These are phyloP conservation scores for Chlorops oryzae DNA, from an alignment of 1,140 invertebrate genomes.

Conservation along the genomic window DNA sequence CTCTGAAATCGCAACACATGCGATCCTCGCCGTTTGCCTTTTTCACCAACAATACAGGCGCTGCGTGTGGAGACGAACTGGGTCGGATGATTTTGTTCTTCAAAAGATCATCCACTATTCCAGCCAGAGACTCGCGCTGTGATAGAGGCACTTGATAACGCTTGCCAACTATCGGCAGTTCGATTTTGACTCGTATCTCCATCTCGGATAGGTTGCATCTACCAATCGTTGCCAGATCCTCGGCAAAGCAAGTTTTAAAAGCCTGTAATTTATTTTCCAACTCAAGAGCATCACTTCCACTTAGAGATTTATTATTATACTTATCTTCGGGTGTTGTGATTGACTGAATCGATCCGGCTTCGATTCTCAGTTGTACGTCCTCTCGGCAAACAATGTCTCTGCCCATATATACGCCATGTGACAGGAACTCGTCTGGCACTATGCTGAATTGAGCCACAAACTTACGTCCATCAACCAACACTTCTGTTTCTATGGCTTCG, in stretches of 20 bases:
- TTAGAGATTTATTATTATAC: too few species aligned
- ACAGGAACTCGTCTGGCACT: too few species aligned
- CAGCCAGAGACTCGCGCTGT: constrained; percentile 13
- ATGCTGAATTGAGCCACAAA: too few species aligned
- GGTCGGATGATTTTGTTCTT: constrained; percentile 24
- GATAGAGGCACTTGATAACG: constrained; percentile 16
- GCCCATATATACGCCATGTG: too few species aligned
- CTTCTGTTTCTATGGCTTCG: too few species aligned
- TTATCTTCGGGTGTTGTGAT: too few species aligned
- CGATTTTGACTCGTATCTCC: constrained; percentile 8
- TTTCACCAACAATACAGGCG: constrained; percentile 48
- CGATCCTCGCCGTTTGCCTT: constrained; percentile 46
- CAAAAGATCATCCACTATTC: constrained; percentile 29
- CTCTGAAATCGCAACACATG: constrained; percentile 26
- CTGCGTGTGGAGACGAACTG: constrained; percentile 46
- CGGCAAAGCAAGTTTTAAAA: constrained; percentile 4
- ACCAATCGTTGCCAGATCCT: background rate
- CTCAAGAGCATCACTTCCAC: too few species aligned
- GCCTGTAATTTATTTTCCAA: background rate
- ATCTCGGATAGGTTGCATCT: constrained; percentile 2
- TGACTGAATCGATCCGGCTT: too few species aligned
- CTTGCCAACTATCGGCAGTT: constrained; percentile 15
- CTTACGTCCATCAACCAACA: too few species aligned
- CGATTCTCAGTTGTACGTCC: too few species aligned
- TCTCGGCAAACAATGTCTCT: too few species aligned